These are phyloP conservation scores for Tylochromis polylepis DNA, from an alignment of 2,113 vertebrate genomes.

Conservation along the genomic window DNA sequence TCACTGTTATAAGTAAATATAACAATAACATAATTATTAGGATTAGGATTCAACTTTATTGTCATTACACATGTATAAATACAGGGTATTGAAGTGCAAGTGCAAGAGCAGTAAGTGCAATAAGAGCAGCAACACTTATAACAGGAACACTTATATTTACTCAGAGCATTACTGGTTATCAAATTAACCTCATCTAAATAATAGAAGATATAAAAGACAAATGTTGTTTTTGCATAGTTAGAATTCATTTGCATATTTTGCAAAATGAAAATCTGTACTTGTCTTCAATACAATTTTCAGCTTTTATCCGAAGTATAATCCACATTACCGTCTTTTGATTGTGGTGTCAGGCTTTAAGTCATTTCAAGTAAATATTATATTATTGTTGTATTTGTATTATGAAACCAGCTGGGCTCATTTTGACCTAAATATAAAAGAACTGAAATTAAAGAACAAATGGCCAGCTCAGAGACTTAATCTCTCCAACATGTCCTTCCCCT, in stretches of 20 bases:
- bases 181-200: background rate
- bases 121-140: no score
- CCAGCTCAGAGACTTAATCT: background rate
- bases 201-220: background rate
- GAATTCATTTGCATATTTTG: background rate
- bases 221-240: background rate
- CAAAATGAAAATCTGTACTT: background rate
- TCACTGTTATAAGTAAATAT: background rate
- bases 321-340: background rate
- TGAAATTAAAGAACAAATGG: background rate
- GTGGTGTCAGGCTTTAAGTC: background rate
- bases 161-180: background rate
- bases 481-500: background rate
- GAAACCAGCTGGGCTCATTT: rapidly evolving
- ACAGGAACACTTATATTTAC: background rate
- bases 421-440: background rate
- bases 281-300: background rate
- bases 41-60: no score
- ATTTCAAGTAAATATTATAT: background rate
- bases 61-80: no score
- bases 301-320: background rate
- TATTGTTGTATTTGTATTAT: background rate
- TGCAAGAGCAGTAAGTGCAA: no score
- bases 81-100: no score
- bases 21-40: background rate